A percentile compares a stretch with the other conserved stretches of the same genome.
Evolutionary conservation across 1,140 invertebrate genomes (phyloP).

Genomic region (Drosophila nasuta): DNA sequence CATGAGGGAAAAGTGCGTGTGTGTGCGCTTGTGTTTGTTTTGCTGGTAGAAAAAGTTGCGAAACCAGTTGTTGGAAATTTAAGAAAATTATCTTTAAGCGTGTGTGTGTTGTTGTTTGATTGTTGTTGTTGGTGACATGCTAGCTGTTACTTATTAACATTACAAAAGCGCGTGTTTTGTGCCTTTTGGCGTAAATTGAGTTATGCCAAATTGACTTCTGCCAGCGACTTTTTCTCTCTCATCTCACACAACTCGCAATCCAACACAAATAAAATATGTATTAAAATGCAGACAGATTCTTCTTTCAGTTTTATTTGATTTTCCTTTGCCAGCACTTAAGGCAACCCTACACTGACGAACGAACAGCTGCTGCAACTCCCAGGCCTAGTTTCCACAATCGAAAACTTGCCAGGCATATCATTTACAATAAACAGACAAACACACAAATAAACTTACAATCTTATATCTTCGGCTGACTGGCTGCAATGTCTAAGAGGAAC

Average conservation of each 20-base stretch:
- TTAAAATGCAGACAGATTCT: constrained; percentile 66
- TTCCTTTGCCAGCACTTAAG: constrained; percentile 58
- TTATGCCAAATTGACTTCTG: constrained; percentile 73
- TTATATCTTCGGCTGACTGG: background rate
- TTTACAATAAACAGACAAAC: constrained; percentile 35
- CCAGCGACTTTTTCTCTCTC: constrained; percentile 3
- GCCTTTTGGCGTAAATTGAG: constrained; percentile 68
- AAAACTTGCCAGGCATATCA: constrained; percentile 49
- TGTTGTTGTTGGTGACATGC: constrained; percentile 17
- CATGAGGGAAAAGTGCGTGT: background rate
- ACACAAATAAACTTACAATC: background rate
- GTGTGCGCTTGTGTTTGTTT: constrained; percentile 7
- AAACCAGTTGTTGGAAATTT: constrained; percentile 53
- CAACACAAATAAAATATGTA: constrained; percentile 37
- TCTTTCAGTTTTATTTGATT: constrained; percentile 59
- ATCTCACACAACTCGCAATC: background rate
- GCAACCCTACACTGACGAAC: constrained; percentile 10
- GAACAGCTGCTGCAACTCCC: constrained; percentile 68
- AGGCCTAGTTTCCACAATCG: constrained; percentile 58
- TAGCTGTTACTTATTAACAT: constrained; percentile 72
- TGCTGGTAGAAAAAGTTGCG: constrained; percentile 50
- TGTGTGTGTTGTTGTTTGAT: constrained; percentile 13
- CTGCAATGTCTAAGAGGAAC: constrained; percentile 33
- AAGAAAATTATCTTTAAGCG: constrained; percentile 73
- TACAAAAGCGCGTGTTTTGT: constrained; percentile 65